phyloP scores from a whole-genome alignment of 2,797 vertebrate species.

The Odontamblyopus lacepedii region DNA sequence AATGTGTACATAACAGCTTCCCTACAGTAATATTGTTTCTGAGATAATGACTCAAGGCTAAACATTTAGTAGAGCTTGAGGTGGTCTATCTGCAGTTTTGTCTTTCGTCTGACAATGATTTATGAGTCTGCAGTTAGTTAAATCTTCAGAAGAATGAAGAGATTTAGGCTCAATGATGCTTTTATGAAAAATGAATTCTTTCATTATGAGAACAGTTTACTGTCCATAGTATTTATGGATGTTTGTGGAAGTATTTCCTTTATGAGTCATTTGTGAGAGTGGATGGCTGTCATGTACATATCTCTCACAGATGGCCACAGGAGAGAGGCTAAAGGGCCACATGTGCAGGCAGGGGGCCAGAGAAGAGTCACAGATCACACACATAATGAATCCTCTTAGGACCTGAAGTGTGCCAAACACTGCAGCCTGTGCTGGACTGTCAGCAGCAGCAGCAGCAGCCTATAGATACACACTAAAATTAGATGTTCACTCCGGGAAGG shows the following conservation, averaged over 20 bases:
- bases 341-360: conserved; percentile 12
- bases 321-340: conserved; percentile 12
- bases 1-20: background rate
- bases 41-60: background rate
- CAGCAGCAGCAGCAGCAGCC: background rate
- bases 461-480: conserved; percentile 30
- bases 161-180: background rate
- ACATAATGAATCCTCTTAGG: conserved; percentile 4
- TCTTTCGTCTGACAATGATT: background rate
- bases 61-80: background rate
- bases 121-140: background rate
- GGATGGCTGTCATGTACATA: background rate
- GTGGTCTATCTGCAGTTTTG: background rate
- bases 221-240: background rate
- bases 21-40: background rate
- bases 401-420: conserved; percentile 6
- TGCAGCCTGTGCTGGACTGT: conserved; percentile 10
- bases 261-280: conserved; percentile 1
- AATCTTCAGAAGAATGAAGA: background rate
- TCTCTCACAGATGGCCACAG: conserved; percentile 11
- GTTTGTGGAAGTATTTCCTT: background rate
- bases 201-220: background rate
- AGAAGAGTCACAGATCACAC: conserved; percentile 16
- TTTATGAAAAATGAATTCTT: background rate
- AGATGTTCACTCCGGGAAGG: conserved; percentile 31